These are phyloP conservation scores for Cardinalis cardinalis DNA, from an alignment of 2,113 vertebrate species.

Conservation along the genomic window DNA sequence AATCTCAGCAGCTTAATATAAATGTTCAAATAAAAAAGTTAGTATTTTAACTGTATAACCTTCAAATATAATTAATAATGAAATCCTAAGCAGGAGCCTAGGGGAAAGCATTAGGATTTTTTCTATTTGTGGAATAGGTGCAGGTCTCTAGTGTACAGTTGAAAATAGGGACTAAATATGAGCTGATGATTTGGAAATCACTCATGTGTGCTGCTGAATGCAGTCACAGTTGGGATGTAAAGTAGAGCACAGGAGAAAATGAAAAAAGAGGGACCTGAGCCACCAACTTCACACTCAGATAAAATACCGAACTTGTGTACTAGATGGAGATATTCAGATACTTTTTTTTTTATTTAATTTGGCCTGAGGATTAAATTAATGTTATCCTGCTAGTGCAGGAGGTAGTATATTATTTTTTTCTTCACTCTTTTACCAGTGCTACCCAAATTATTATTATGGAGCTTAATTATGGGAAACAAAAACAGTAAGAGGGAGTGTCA, in stretches of 20 bases:
- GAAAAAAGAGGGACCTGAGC: background rate
- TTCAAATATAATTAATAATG: constrained; percentile 73
- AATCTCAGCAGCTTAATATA: constrained; percentile 73
- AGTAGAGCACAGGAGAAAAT: constrained; percentile 35
- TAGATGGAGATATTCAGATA: background rate
- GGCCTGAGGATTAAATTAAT: background rate
- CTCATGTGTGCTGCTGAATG: constrained; percentile 9
- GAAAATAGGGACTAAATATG: constrained; percentile 59
- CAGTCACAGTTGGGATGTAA: constrained; percentile 16
- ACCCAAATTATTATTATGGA: background rate
- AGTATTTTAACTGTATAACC: constrained; percentile 71
- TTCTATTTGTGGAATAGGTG: constrained; percentile 66
- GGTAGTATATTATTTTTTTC: background rate
- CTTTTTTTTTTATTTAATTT: background rate
- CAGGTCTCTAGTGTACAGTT: constrained; percentile 52
- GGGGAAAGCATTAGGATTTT: constrained; percentile 56
- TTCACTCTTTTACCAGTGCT: background rate
- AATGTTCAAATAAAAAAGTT: constrained; percentile 73
- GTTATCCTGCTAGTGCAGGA: background rate
- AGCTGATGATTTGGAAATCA: constrained; percentile 44
- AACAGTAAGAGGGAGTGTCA: background rate
- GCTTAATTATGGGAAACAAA: background rate
- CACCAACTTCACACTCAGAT: background rate
- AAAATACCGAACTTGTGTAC: background rate
- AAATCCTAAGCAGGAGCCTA: constrained; percentile 58